Evolutionary conservation across 2,797 vertebrate species (phyloP), one percentile per base, ranked within the genome.

Genomic region (Epinephelus coioides): DNA sequence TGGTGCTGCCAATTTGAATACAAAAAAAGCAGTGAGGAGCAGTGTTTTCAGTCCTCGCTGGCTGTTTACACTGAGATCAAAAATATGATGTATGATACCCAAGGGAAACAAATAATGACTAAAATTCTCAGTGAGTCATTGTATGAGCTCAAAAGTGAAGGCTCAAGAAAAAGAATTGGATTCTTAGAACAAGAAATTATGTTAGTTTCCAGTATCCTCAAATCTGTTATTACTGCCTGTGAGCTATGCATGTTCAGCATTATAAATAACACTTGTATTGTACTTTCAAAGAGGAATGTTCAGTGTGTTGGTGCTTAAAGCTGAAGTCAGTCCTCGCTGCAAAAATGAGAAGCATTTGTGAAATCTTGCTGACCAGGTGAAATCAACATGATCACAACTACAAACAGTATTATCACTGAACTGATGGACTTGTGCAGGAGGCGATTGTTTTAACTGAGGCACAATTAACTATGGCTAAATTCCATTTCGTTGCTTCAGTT

Each of bases 1-100:
- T 78, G 30, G 40, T n/a, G 15, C 4, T 47, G 70, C 47, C 66
- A 78, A 23, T 77, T 49, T 86, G 25, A 86, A 83, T 47, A 57
- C 12, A 21, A 53, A 4, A 64, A 40, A 73, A 71, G 18, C 65
- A n/a, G 55, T 44, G 62, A 54, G 30, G 69, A 56, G n/a, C 49
- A 38, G 44, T 69, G 51, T 78, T 75, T 79, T 79, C 13, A 38
- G 30, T 46, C 61, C 17, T 75, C 2, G 21, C 46, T 73, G 61
- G 46, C 25, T 78, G 79, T 75, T 79, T 55, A 63, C 53, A 61
- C 49, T 7, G 51, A 81, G 69, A 73, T 81, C 23, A 69, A 60
- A 69, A 56, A 72, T 66, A 3, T 71, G 54, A 82, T 59, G 54
- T 57, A 9, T 62, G 57, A 61, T 47, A 64, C 64, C 65, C 70